A percentile compares a stretch with the other conserved stretches of the same genome.
Conservation (phyloP, 2,113 vertebrate genomes). For the Prunella fulvescens region DNA sequence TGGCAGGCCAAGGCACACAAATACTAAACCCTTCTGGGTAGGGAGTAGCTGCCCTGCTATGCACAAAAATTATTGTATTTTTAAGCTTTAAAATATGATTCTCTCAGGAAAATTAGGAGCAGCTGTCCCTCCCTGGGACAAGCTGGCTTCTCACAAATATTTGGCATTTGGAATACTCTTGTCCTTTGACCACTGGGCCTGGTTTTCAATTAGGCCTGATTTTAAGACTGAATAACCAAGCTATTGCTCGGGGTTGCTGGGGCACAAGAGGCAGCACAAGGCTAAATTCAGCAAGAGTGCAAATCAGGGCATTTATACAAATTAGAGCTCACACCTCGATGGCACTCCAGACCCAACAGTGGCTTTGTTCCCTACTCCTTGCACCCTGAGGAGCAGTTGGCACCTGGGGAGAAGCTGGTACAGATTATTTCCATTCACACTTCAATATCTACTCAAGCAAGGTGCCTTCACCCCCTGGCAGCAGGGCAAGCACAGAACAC, state of each 20-base stretch:
- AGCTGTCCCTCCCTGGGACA: slow-evolving; percentile 61
- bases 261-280: background rate
- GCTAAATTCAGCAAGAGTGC: background rate
- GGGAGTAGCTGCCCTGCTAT: slow-evolving; percentile 55
- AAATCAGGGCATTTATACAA: background rate
- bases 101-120: slow-evolving; percentile 58
- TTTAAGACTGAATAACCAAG: slow-evolving; percentile 6
- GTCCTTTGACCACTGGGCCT: slow-evolving; percentile 35
- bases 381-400: background rate
- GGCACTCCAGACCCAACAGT: background rate
- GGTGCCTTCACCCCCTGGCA: background rate
- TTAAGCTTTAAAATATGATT: slow-evolving; percentile 60
- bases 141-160: slow-evolving; percentile 54
- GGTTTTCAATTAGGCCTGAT: slow-evolving; percentile 31
- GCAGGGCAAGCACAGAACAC: background rate
- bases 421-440: no score
- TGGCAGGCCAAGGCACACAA: slow-evolving; percentile 54
- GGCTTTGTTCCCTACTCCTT: background rate
- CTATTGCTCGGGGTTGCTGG: background rate
- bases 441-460: rapidly evolving
- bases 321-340: background rate
- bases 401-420: background rate
- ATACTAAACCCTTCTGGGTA: slow-evolving; percentile 62
- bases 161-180: slow-evolving; percentile 45
- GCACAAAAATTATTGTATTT: slow-evolving; percentile 66